Conservation (phyloP, 2,888 invertebrate species). For the Epinotia bilunana region DNA sequence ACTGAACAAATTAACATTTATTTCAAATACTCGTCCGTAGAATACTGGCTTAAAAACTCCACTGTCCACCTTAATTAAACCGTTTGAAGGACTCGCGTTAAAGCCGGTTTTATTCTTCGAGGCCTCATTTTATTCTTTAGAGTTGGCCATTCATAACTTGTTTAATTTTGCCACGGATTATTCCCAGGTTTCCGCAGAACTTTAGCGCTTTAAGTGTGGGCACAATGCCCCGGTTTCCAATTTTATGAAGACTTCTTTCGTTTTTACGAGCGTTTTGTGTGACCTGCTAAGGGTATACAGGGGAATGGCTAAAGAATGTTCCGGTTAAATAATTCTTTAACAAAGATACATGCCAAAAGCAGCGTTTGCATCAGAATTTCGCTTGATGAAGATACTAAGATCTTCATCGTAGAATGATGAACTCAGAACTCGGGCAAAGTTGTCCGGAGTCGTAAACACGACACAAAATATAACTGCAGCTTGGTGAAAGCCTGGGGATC, state of each 20-base stretch:
- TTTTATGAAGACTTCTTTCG: neutral
- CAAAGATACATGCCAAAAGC: no score
- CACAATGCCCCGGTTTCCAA: conserved; percentile 16
- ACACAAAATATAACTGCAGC: no score
- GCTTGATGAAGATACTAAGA: no score
- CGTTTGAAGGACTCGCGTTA: conserved; percentile 9
- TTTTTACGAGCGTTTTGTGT: neutral
- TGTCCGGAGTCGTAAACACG: no score
- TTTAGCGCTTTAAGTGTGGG: conserved; percentile 18
- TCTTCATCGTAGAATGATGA: no score
- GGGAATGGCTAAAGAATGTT: no score
- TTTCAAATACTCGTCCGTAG: conserved; percentile 3
- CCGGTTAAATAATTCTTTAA: no score
- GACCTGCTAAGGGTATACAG: neutral
- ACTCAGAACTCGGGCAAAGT: no score
- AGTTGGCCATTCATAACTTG: conserved; percentile 34
- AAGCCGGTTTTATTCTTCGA: conserved; percentile 19
- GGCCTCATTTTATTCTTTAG: conserved; percentile 25
- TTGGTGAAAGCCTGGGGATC: no score
- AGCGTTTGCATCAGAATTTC: no score
- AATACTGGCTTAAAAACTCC: neutral
- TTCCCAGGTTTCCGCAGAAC: conserved; percentile 22
- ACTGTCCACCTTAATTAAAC: conserved; percentile 24
- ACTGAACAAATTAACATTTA: conserved; percentile 27
- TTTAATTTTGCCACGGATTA: conserved; percentile 36